Evolutionary conservation across 2,797 vertebrate species (phyloP).

Genomic region (Echiichthys vipera): DNA sequence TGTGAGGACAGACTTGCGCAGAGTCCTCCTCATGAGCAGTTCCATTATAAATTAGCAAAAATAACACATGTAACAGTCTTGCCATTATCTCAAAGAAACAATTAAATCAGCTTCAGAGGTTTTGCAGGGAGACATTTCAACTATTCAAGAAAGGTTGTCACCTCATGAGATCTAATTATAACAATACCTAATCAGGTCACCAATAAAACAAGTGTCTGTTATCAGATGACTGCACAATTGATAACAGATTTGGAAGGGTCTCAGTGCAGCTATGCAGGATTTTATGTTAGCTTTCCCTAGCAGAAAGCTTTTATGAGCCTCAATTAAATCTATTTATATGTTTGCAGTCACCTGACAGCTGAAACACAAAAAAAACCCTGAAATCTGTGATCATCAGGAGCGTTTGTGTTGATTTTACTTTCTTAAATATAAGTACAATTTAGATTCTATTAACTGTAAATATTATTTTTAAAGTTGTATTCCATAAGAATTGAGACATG

Average conservation of each 20-base stretch:
- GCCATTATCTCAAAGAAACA: neutral
- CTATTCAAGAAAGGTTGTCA: slow-evolving; percentile 26
- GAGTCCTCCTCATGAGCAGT: neutral
- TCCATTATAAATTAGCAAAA: neutral
- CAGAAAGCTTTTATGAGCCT: slow-evolving; percentile 6
- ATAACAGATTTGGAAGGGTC: slow-evolving; percentile 22
- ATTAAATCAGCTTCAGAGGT: neutral
- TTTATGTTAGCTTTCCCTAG: neutral
- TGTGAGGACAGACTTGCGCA: no score
- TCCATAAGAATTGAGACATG: no score
- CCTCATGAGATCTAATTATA: slow-evolving; percentile 40
- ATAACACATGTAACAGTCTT: neutral
- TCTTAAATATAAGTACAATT: neutral
- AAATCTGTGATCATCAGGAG: neutral
- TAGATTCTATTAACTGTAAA: neutral
- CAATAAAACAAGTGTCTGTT: slow-evolving; percentile 19
- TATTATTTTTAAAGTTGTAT: neutral
- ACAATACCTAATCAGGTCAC: slow-evolving; percentile 55
- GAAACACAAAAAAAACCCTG: neutral
- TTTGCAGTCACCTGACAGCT: neutral
- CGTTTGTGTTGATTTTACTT: neutral
- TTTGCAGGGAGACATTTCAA: slow-evolving; percentile 11
- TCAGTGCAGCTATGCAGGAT: neutral
- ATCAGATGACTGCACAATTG: slow-evolving; percentile 10
- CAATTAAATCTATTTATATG: slow-evolving; percentile 13